Evolutionary conservation across 2,888 invertebrate genomes (phyloP).

Genomic region (Eulithis prunata): DNA sequence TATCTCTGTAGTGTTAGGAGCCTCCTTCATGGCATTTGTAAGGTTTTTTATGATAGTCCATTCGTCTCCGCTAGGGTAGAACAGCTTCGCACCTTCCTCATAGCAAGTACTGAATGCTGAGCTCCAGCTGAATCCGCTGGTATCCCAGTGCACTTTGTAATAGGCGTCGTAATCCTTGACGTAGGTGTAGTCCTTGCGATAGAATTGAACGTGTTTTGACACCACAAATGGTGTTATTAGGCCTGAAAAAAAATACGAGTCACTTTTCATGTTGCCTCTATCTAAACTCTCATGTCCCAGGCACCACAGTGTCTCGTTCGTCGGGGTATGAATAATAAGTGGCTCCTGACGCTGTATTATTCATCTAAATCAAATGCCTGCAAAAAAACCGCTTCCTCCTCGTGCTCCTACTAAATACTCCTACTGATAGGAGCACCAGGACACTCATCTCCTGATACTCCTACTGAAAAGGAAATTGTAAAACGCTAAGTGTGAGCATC

Average conservation of each 20-base stretch:
- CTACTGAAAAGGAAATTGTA: too few relatives aligned
- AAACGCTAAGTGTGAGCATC: too few relatives aligned
- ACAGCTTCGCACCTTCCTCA: slow-evolving; percentile 55
- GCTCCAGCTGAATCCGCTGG: slow-evolving; percentile 44
- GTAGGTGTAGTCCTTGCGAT: slow-evolving; percentile 56
- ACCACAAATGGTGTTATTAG: slow-evolving; percentile 30
- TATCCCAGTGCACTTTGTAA: slow-evolving; percentile 57
- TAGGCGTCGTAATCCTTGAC: slow-evolving; percentile 53
- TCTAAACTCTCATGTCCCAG: too few relatives aligned
- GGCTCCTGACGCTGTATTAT: too few relatives aligned
- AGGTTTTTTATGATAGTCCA: slow-evolving; percentile 52
- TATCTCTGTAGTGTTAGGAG: slow-evolving; percentile 48
- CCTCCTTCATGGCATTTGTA: slow-evolving; percentile 29
- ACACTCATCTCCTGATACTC: too few relatives aligned
- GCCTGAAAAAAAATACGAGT: slow-evolving; percentile 34
- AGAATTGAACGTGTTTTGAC: slow-evolving; percentile 48
- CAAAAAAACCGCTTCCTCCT: too few relatives aligned
- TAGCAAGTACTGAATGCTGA: slow-evolving; percentile 52
- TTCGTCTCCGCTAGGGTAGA: slow-evolving; percentile 55
- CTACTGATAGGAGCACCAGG: too few relatives aligned
- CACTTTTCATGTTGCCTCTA: too few relatives aligned
- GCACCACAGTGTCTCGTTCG: too few relatives aligned
- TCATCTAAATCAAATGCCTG: too few relatives aligned
- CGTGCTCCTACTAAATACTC: too few relatives aligned
- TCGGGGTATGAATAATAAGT: too few relatives aligned